These are phyloP conservation scores for Oophaga pumilio DNA, from an alignment of 2,113 vertebrate genomes.

Conservation along the genomic window DNA sequence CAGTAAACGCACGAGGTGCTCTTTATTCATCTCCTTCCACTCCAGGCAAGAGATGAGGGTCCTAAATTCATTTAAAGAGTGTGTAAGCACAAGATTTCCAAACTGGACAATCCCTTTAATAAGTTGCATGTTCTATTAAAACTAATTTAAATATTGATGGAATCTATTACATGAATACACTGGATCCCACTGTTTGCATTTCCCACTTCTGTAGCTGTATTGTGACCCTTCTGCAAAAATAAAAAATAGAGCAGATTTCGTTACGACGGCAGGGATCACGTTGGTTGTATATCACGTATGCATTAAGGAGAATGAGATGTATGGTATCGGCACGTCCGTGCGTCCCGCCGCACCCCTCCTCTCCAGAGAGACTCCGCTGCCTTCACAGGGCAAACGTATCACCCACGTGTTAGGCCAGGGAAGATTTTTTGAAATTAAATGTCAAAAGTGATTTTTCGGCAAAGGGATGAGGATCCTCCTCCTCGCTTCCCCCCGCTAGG, in stretches of 20 bases:
- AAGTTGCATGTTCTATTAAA: neutral
- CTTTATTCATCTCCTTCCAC: no score
- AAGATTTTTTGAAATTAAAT: constrained; percentile 58
- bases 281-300: neutral
- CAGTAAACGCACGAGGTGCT: no score
- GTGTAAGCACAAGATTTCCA: no score
- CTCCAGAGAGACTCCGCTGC: constrained; percentile 28
- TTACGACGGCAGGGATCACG: neutral
- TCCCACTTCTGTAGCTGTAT: neutral
- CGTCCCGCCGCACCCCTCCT: neutral
- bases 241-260: neutral
- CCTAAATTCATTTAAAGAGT: no score
- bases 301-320: neutral
- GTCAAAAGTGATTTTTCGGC: constrained; percentile 58
- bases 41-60: no score
- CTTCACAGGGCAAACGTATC: constrained; percentile 42
- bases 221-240: neutral
- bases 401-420: constrained; percentile 46
- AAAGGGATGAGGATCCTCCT: constrained; percentile 35
- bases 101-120: neutral
- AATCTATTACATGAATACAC: neutral
- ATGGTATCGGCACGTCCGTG: neutral
- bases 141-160: neutral
- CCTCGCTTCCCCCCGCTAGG: constrained; percentile 20
- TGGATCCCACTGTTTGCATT: neutral